Base-by-base conservation (phyloP, 2,797 vertebrate species). In the Clamator glandarius region DNA sequence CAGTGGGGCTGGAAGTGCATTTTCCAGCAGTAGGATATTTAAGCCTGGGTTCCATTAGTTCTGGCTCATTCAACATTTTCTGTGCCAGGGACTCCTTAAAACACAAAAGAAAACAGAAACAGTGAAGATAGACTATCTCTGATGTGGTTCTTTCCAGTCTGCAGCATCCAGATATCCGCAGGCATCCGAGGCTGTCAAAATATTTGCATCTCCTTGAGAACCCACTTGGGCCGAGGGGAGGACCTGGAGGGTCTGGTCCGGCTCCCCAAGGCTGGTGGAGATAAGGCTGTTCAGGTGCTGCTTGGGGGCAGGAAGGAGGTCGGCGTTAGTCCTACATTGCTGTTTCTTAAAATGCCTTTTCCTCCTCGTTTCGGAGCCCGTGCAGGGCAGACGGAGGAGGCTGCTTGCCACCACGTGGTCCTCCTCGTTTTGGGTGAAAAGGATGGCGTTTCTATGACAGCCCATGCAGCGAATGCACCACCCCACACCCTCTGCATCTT, bases 11-110 rank as follows among this genome's bases (percentile, higher is more conserved):
- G 87, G 59, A 58, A 76, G 78, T 42, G 39, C 51, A 31, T 82
- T 93, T 94, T 90, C 80, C 90, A 82, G 84, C 74, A 82, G 86
- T 74, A 84, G 81, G 69, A 78, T 57, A 90, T 84, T 67, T 35
- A 58, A 89, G 64, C 62, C 74, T 79, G 90, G 33, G 67, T 82
- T 92, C 70, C 89, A 31, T 89, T 82, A 87, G 81, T 76, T 93
- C 89, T 95, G 77, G 86, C 90, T 93, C 42, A 9, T 87, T 87
- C 70, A 11, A 44, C 1, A 0, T 81, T 82, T 81, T 73, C 84
- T 93, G 51, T 54, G 89, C 89, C 63, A 90, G 77, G 48, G 77
- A 28, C 66, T 93, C 74, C 63, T 91, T 82, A 79, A 81, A 88
- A n/a, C 74, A 58, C 46, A 52, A 78, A 84, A 74, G 55, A 39